Conservation (phyloP, 2,797 vertebrate species). For the Chelmon rostratus region DNA sequence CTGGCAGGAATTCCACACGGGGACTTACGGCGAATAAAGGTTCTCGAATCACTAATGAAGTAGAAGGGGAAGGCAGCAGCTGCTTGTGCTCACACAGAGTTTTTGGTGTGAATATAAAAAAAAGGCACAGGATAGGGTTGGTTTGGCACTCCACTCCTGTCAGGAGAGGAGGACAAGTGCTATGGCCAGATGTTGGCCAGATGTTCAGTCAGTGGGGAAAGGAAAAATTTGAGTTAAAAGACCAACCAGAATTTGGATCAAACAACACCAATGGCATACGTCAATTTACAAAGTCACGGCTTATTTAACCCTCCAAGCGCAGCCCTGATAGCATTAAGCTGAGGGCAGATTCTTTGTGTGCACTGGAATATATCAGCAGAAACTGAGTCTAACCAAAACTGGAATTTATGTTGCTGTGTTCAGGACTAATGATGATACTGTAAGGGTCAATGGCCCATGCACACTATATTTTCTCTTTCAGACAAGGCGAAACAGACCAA, state of each 20-base stretch:
- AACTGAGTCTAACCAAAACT: conserved; percentile 7
- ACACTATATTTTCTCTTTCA: conserved; percentile 30
- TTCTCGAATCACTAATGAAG: conserved; percentile 74
- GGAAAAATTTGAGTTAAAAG: conserved; percentile 19
- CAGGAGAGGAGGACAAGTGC: conserved; percentile 47
- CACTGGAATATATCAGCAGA: conserved; percentile 46
- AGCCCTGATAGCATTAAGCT: conserved; percentile 35
- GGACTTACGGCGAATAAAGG: conserved; percentile 41
- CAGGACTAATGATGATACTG: conserved; percentile 41
- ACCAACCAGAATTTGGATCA: conserved; percentile 52
- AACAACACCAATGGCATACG: conserved; percentile 38
- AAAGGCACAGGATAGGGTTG: conserved; percentile 41
- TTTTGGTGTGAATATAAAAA: conserved; percentile 64
- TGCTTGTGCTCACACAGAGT: conserved; percentile 64
- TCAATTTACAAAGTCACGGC: conserved; percentile 55
- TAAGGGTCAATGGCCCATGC: conserved; percentile 11
- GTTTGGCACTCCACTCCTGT: conserved; percentile 50
- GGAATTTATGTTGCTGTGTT: conserved; percentile 32
- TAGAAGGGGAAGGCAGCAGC: conserved; percentile 56
- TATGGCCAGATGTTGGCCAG: conserved; percentile 74
- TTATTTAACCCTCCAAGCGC: conserved; percentile 55
- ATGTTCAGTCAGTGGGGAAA: conserved; percentile 62
- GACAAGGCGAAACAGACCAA: conserved; percentile 20
- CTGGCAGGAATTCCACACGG: conserved; percentile 55
- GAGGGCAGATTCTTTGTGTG: conserved; percentile 43